These are phyloP conservation scores for Calephelis perditalis DNA, from an alignment of 2,888 invertebrate genomes.

Conservation along the genomic window DNA sequence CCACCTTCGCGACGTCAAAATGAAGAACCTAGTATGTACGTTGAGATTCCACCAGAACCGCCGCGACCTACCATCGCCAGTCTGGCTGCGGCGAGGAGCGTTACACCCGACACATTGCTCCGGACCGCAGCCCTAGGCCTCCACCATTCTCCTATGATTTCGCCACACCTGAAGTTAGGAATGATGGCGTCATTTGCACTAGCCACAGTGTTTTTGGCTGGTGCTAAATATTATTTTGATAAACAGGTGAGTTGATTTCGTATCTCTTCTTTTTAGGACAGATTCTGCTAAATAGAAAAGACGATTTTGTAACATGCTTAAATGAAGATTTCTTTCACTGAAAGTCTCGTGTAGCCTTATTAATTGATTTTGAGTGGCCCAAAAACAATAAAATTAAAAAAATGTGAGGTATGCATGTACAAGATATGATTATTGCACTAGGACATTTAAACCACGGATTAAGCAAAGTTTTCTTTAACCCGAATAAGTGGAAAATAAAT, in stretches of 20 bases:
- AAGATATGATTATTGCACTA: no score
- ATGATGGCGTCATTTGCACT: constrained; percentile 85
- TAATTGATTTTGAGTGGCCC: no score
- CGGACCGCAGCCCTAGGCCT: constrained; percentile 67
- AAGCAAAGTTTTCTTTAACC: no score
- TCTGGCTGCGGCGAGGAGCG: constrained; percentile 65
- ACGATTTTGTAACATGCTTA: no score
- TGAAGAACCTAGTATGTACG: constrained; percentile 63
- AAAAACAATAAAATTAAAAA: no score
- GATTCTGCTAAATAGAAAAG: no score
- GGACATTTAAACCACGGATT: no score
- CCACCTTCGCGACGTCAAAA: constrained; percentile 49
- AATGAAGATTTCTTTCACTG: no score
- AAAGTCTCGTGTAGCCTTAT: no score
- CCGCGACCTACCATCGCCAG: constrained; percentile 65
- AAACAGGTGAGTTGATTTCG: constrained; percentile 67
- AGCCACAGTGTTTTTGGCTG: constrained; percentile 83
- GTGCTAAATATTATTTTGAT: constrained; percentile 85
- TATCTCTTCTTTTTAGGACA: not conserved
- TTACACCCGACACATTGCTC: constrained; percentile 65
- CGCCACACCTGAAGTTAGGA: constrained; percentile 81
- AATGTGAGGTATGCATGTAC: no score
- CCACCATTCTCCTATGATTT: constrained; percentile 68
- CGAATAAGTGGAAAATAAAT: no score
- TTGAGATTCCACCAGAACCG: constrained; percentile 62